Evolutionary conservation across 2,888 invertebrate genomes (phyloP).

Genomic region (Agrochola lota): DNA sequence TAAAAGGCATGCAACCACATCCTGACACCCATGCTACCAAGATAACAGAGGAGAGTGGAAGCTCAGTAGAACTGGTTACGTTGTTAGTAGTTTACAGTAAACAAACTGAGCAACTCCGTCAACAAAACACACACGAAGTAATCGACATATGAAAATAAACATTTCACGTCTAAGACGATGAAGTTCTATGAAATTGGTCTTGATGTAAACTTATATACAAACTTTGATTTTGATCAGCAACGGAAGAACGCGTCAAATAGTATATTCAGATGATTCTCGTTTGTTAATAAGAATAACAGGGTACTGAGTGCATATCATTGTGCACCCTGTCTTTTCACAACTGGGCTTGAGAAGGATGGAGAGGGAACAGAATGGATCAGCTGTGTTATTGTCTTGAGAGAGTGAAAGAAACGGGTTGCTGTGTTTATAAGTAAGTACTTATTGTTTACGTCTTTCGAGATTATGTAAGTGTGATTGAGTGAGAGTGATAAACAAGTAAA

Average conservation of each 20-base stretch:
- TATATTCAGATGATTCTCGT: slow-evolving; percentile 47
- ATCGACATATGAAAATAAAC: slow-evolving; percentile 88
- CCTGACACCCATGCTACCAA: slow-evolving; percentile 19
- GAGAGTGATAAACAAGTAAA: background rate
- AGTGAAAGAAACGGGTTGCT: slow-evolving; percentile 40
- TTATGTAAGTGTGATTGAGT: background rate
- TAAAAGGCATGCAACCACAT: slow-evolving; percentile 34
- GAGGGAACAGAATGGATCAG: slow-evolving; percentile 31
- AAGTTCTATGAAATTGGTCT: slow-evolving; percentile 82
- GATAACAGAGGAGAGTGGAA: slow-evolving; percentile 46
- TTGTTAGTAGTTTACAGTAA: slow-evolving; percentile 78
- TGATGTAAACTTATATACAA: slow-evolving; percentile 70
- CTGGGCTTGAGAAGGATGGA: slow-evolving; percentile 18
- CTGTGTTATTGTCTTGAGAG: slow-evolving; percentile 36
- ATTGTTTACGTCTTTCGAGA: background rate
- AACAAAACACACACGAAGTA: slow-evolving; percentile 78
- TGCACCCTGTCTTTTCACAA: slow-evolving; percentile 50
- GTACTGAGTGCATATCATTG: slow-evolving; percentile 53
- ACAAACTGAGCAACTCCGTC: slow-evolving; percentile 85
- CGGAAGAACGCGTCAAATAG: slow-evolving; percentile 62
- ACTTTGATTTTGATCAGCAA: slow-evolving; percentile 64
- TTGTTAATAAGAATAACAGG: slow-evolving; percentile 53
- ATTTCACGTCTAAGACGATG: slow-evolving; percentile 74
- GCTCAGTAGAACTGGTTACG: slow-evolving; percentile 72
- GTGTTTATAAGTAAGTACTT: slow-evolving; percentile 1